Evolutionary conservation across 2,113 vertebrate genomes (phyloP).

Genomic region (Telmatochromis sp.): DNA sequence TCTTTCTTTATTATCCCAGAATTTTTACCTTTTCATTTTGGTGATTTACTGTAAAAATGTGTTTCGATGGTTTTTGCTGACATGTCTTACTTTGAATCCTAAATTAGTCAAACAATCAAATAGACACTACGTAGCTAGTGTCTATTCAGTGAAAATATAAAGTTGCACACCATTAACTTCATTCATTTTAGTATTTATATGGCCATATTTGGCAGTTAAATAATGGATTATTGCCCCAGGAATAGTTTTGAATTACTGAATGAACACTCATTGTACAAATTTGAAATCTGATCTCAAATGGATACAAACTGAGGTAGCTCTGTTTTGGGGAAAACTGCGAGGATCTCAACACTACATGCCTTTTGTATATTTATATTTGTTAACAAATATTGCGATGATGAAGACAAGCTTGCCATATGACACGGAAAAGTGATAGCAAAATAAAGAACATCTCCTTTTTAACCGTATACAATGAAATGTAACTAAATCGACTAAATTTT

Average conservation of each 20-base stretch:
- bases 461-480: background rate
- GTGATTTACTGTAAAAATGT: background rate
- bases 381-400: background rate
- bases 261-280: background rate
- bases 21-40: background rate
- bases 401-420: background rate
- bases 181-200: background rate
- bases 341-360: background rate
- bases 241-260: background rate
- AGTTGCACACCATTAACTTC: background rate
- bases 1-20: background rate
- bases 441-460: background rate
- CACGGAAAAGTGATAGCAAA: background rate
- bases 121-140: background rate
- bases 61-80: background rate
- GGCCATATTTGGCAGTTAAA: background rate
- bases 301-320: background rate
- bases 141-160: background rate
- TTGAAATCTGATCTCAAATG: background rate
- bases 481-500: background rate
- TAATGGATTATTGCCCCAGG: background rate
- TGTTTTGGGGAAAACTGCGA: background rate
- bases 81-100: background rate
- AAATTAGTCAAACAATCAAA: background rate
- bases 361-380: background rate